Base-by-base conservation (phyloP, 1,140 invertebrate species). In the Macrobrachium nipponense region DNA sequence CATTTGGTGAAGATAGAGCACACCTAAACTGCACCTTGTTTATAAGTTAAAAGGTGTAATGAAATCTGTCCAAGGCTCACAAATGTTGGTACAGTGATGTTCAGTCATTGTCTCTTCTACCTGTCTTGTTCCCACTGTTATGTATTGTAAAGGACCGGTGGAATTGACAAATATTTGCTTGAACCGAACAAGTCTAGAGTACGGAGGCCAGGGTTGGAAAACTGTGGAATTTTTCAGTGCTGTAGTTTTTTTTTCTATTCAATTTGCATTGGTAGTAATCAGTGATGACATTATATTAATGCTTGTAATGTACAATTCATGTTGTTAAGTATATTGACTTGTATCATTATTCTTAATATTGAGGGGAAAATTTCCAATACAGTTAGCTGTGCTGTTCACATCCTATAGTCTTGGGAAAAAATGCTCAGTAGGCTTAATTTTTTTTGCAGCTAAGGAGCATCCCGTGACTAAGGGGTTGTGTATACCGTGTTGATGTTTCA, bases 221-320 rank as follows among this genome's bases (percentile, higher is more conserved):
- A 58, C 20, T 18, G 60, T 59, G 80, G 51, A 82, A 51, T 51
- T 51, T 51, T 51, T 51, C 51, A 51, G 23, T 27, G 36, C n/a
- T 27, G n/a, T n/a, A 70, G 17, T 27, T 70, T 70, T 70, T 68
- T 70, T 70, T 70, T 27, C 23, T 70, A 70, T 23, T 70, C 68
- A 15, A 70, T 70, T 27, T 70, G 68, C 23, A 70, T 86, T 60
- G 70, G 83, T 86, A 86, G 83, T 66, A 86, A 86, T 80, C 83
- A 80, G 83, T 86, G 83, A 86, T 73, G 62, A 72, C 75, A 82
- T 59, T 70, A 81, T 68, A 82, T 72, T 82, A 79, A 86, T 86
- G 83, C 83, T 86, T 86, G 83, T 86, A 86, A 86, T 80, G 83
- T 86, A 86, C 83, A 86, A 86, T 86, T 86, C 83, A 79, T 86